A percentile compares a stretch with the other conserved stretches of the same genome.
phyloP scores from a whole-genome alignment of 2,797 vertebrate genomes.

The Squalus acanthias region DNA sequence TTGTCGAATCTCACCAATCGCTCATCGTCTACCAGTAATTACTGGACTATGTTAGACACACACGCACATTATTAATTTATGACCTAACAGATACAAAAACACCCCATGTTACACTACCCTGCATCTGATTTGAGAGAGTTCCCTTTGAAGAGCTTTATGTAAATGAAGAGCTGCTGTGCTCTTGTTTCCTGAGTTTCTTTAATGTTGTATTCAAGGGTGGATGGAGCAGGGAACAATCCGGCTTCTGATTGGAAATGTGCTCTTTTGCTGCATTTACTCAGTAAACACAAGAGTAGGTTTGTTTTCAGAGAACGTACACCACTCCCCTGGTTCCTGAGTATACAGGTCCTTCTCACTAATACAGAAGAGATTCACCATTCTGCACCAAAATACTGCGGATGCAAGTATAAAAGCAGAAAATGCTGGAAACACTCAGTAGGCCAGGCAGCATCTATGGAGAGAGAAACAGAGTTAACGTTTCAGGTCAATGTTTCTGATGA shows the following conservation, averaged over 20 bases:
- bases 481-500: neutral
- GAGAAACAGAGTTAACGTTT: neutral
- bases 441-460: no score
- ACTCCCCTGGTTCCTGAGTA: neutral
- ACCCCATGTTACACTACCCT: conserved; percentile 51
- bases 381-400: neutral
- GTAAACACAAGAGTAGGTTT: neutral
- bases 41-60: conserved; percentile 36
- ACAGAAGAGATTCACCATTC: neutral
- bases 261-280: conserved; percentile 46
- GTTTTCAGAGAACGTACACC: neutral
- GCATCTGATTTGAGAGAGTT: conserved; percentile 50
- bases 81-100: conserved; percentile 44
- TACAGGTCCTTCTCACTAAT: neutral
- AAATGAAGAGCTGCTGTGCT: conserved; percentile 56
- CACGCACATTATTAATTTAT: conserved; percentile 54
- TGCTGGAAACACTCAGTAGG: neutral
- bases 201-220: conserved; percentile 50
- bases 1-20: neutral
- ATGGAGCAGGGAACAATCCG: conserved; percentile 57
- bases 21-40: conserved; percentile 50
- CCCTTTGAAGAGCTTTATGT: conserved; percentile 51
- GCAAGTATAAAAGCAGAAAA: neutral
- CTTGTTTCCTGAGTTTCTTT: conserved; percentile 53
- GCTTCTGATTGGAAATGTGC: conserved; percentile 46